Conservation (phyloP, 2,113 vertebrate species). For the Hymenochirus boettgeri region DNA sequence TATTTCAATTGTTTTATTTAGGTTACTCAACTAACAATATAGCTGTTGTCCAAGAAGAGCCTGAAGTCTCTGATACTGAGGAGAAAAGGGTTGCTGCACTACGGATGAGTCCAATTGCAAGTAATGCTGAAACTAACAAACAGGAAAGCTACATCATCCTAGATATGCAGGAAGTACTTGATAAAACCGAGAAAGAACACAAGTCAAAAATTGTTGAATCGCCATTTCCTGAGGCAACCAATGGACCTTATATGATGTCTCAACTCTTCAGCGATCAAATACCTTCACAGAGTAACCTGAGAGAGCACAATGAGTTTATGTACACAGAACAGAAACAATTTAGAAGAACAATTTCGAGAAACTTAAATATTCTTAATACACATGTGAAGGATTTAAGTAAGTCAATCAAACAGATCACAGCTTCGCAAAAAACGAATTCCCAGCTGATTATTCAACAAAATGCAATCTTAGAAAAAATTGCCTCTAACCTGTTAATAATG, state of each 20-base stretch:
- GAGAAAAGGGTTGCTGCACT: slow-evolving; percentile 9
- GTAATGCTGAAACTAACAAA: slow-evolving; percentile 17
- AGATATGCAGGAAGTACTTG: slow-evolving; percentile 6
- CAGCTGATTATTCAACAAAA: slow-evolving; percentile 32
- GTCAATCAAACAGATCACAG: slow-evolving; percentile 30
- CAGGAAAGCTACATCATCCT: slow-evolving; percentile 10
- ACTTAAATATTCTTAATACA: slow-evolving; percentile 31
- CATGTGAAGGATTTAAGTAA: slow-evolving; percentile 35
- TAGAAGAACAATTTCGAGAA: slow-evolving; percentile 35
- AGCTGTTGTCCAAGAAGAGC: slow-evolving; percentile 16
- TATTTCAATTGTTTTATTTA: slow-evolving; percentile 23
- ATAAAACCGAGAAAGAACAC: slow-evolving; percentile 19
- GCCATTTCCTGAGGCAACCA: slow-evolving; percentile 16
- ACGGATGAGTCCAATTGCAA: slow-evolving; percentile 20
- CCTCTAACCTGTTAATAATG: slow-evolving; percentile 31
- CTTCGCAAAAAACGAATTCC: slow-evolving; percentile 23
- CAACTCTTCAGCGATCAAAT: slow-evolving; percentile 26
- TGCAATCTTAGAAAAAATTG: slow-evolving; percentile 38
- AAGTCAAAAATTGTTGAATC: slow-evolving; percentile 1
- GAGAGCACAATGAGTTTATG: slow-evolving; percentile 20
- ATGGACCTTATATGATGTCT: slow-evolving; percentile 25
- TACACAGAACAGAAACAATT: slow-evolving; percentile 28
- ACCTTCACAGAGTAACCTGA: slow-evolving; percentile 19
- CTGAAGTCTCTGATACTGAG: slow-evolving; percentile 3
- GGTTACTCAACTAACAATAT: not conserved